These are phyloP conservation scores for Mesochorus sp. DNA, from an alignment of 2,888 invertebrate species.

Conservation along the genomic window DNA sequence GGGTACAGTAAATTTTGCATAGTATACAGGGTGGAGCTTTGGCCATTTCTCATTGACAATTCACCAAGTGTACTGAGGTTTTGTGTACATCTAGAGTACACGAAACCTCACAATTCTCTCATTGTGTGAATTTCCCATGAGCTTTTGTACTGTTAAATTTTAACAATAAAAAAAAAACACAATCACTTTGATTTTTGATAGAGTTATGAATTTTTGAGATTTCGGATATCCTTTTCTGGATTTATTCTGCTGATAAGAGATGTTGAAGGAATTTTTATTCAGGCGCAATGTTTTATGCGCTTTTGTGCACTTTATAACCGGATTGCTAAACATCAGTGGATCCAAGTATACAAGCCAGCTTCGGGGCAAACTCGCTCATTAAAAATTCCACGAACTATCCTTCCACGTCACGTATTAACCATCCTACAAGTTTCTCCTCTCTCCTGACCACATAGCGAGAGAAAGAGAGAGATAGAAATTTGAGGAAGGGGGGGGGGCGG, in stretches of 20 bases:
- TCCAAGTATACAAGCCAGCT: constrained; percentile 3
- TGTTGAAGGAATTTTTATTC: no score
- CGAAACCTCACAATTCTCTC: no score
- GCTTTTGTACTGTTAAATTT: no score
- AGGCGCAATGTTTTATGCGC: not conserved
- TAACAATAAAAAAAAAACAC: no score
- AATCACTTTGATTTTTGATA: no score
- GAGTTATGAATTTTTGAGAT: no score
- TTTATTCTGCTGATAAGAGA: no score
- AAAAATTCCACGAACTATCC: constrained; percentile 28
- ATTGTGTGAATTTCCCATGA: not conserved
- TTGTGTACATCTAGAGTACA: not conserved
- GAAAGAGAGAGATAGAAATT: not conserved
- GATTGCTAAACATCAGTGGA: no score
- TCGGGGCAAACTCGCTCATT: constrained; percentile 25
- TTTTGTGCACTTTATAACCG: no score
- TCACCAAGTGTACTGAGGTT: not conserved
- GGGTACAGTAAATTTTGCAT: constrained; percentile 10
- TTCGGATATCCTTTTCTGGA: no score
- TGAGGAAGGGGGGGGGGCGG: no score
- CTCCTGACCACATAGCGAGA: not conserved
- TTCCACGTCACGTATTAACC: constrained; percentile 41
- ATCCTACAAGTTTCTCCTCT: not conserved
- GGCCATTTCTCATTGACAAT: constrained; percentile 10
- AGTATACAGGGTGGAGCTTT: not conserved